Conservation (phyloP, 2,888 invertebrate genomes). For the Didymodactylos carnosus region DNA sequence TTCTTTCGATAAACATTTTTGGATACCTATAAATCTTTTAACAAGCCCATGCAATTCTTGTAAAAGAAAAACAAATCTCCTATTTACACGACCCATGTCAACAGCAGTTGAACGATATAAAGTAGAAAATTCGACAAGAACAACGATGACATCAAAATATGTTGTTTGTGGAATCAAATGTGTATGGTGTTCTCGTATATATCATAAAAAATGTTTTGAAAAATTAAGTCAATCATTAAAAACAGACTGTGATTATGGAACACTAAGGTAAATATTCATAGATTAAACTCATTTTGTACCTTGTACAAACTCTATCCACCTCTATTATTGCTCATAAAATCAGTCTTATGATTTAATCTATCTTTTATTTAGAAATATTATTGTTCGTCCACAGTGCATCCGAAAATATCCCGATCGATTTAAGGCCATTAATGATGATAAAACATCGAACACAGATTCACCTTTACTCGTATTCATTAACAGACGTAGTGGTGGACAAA, state of each 20-base stretch:
- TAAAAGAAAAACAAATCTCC: not conserved
- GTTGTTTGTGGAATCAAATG: not conserved
- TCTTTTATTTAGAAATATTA: not conserved
- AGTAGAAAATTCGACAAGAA: not conserved
- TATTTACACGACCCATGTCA: not conserved
- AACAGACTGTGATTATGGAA: not conserved
- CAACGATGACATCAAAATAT: not conserved
- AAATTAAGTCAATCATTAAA: not conserved
- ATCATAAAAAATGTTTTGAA: not conserved
- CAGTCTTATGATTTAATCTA: not conserved
- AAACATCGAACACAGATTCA: not conserved
- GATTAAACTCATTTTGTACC: no score
- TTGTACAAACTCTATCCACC: no score
- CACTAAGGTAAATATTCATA: not conserved
- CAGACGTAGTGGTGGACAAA: slow-evolving; percentile 93
- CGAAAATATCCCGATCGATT: not conserved
- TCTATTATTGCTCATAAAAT: no score
- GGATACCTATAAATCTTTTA: not conserved
- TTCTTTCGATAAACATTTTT: not conserved
- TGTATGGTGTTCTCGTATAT: not conserved
- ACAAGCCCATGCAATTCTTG: not conserved
- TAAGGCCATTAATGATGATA: not conserved
- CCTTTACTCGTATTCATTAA: slow-evolving; percentile 72
- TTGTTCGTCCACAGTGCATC: not conserved
- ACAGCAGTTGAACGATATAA: no score